These are phyloP conservation scores for Euura saliciscinereae DNA, from an alignment of 1,140 invertebrate species.

Conservation along the genomic window DNA sequence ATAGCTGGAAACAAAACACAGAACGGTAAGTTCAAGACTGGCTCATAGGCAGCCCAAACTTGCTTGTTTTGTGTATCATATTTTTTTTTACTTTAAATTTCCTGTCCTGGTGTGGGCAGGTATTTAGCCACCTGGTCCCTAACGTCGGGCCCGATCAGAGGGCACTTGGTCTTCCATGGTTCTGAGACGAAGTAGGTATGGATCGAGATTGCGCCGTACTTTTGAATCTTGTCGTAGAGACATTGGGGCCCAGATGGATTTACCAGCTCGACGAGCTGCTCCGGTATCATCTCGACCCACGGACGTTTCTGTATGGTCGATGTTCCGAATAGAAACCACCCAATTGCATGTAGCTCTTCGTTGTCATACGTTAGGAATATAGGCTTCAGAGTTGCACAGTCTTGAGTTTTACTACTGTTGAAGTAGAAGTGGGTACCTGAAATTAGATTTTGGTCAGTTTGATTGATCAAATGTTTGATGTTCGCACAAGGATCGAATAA, in stretches of 20 bases:
- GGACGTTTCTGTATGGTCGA: slow-evolving; percentile 31
- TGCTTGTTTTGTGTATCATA: not conserved
- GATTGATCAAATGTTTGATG: not conserved
- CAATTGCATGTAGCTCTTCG: slow-evolving; percentile 48
- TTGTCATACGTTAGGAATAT: slow-evolving; percentile 51
- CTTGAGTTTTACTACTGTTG: slow-evolving; percentile 49
- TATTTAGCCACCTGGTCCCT: not conserved
- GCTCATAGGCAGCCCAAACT: too few species aligned
- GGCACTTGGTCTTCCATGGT: slow-evolving; percentile 54
- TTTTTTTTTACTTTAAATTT: not conserved
- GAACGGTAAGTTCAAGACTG: not conserved
- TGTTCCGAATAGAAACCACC: slow-evolving; percentile 51
- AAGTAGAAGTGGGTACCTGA: slow-evolving; percentile 57
- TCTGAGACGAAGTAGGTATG: slow-evolving; percentile 58
- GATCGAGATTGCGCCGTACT: slow-evolving; percentile 48
- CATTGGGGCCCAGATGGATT: slow-evolving; percentile 51
- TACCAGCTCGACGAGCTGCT: slow-evolving; percentile 42
- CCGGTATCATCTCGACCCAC: slow-evolving; percentile 50
- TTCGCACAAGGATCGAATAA: not conserved
- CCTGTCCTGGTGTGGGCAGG: not conserved
- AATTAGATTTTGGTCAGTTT: not conserved
- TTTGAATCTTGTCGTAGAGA: slow-evolving; percentile 42
- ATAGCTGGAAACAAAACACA: not conserved
- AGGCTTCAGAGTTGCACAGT: slow-evolving; percentile 50
- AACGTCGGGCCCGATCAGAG: not conserved